Evolutionary conservation across 1,140 invertebrate species (phyloP).

Genomic region (Scaptomyza montana): DNA sequence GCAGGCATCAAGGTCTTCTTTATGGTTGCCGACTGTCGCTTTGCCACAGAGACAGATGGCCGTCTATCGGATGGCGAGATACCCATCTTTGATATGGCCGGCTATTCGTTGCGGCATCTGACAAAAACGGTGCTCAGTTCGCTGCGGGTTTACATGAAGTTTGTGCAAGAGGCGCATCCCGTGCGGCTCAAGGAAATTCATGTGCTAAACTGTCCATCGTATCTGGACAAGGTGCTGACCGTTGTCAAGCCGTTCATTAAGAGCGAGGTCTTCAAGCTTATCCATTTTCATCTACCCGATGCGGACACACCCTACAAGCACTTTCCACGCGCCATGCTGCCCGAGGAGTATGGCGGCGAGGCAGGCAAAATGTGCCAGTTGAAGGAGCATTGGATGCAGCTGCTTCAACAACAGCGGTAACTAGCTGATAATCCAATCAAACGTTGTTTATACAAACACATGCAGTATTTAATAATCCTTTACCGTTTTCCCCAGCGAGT

Average conservation of each 20-base stretch:
- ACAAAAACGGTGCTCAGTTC: constrained; percentile 87
- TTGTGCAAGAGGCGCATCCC: constrained; percentile 90
- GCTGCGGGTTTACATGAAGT: constrained; percentile 88
- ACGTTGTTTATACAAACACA: too few species aligned
- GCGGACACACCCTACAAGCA: constrained; percentile 86
- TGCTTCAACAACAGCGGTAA: constrained; percentile 77
- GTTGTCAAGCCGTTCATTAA: constrained; percentile 88
- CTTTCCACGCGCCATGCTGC: constrained; percentile 86
- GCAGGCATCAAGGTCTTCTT: constrained; percentile 88
- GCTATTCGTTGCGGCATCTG: constrained; percentile 86
- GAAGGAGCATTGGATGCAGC: constrained; percentile 85
- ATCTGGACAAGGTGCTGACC: constrained; percentile 87
- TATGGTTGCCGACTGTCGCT: constrained; percentile 88
- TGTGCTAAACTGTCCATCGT: constrained; percentile 87
- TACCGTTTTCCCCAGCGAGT: constrained; percentile 38
- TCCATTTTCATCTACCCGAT: constrained; percentile 87
- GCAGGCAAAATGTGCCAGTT: constrained; percentile 85
- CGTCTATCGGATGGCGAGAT: constrained; percentile 86
- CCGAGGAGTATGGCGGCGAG: constrained; percentile 87
- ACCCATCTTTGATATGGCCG: constrained; percentile 88
- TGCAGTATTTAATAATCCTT: background rate
- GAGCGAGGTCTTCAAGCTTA: constrained; percentile 85
- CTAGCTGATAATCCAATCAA: background rate
- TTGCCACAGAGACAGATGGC: constrained; percentile 82
- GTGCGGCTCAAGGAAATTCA: constrained; percentile 90